phyloP scores from a whole-genome alignment of 2,797 vertebrate species.

The Cyclopterus lumpus region DNA sequence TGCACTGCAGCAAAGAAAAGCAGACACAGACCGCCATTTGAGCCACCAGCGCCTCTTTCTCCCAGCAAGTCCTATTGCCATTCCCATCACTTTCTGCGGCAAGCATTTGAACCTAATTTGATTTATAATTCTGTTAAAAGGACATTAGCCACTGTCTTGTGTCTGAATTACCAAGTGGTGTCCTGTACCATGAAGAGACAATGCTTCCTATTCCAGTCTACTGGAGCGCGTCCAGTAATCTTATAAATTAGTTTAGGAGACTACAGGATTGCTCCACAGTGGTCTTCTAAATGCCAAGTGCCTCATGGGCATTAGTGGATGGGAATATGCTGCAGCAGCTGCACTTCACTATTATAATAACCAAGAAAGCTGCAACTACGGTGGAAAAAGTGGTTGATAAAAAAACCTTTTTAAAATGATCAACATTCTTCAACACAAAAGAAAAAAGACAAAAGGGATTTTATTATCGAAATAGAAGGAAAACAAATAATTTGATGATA shows the following conservation, averaged over 20 bases:
- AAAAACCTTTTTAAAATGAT: constrained; percentile 13
- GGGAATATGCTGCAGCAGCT: constrained; percentile 30
- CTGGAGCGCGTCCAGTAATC: constrained; percentile 65
- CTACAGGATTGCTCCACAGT: constrained; percentile 57
- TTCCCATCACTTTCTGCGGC: constrained; percentile 60
- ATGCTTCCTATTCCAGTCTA: constrained; percentile 63
- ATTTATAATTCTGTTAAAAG: constrained; percentile 80
- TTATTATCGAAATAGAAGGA: neutral
- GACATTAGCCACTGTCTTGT: constrained; percentile 71
- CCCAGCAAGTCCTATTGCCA: constrained; percentile 48
- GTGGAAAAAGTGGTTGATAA: neutral
- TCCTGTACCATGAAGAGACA: constrained; percentile 66
- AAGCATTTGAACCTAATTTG: constrained; percentile 68
- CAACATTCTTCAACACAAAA: constrained; percentile 14
- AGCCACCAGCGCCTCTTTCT: constrained; percentile 45
- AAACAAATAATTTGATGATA: neutral
- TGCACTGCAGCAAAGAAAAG: constrained; percentile 86
- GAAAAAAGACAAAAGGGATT: constrained; percentile 46
- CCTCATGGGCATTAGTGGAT: constrained; percentile 49
- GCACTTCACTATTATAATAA: constrained; percentile 14
- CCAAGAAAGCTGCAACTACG: neutral
- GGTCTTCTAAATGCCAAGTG: constrained; percentile 68
- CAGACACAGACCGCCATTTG: constrained; percentile 55
- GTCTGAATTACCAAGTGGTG: constrained; percentile 69
- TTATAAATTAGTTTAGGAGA: constrained; percentile 76